Evolutionary conservation across 2,797 vertebrate species (phyloP).

Genomic region (Tragopan temminckii): DNA sequence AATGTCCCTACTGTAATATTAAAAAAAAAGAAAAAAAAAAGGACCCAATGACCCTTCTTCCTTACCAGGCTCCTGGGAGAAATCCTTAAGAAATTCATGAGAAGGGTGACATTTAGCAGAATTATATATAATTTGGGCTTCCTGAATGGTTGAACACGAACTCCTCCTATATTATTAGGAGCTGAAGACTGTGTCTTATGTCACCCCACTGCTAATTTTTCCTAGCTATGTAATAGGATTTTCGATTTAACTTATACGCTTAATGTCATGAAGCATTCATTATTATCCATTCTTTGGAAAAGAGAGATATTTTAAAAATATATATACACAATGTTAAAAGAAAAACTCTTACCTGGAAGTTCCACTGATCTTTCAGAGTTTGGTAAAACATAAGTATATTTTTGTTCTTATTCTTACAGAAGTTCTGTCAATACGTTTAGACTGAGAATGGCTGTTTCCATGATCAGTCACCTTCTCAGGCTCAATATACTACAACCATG

Average conservation of each 20-base stretch:
- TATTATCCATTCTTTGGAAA: slow-evolving; percentile 43
- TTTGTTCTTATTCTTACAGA: not conserved
- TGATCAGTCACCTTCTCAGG: not conserved
- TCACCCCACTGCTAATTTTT: slow-evolving; percentile 65
- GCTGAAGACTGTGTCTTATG: slow-evolving; percentile 33
- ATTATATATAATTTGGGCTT: slow-evolving; percentile 27
- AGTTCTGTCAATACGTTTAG: not conserved
- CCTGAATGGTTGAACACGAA: slow-evolving; percentile 23
- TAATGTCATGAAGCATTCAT: slow-evolving; percentile 56
- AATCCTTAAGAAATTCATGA: not conserved
- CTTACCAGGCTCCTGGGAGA: not conserved
- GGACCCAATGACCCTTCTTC: not conserved
- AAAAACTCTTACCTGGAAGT: slow-evolving; percentile 13
- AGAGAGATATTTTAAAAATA: slow-evolving; percentile 2
- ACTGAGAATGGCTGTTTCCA: not conserved
- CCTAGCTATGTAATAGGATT: slow-evolving; percentile 56
- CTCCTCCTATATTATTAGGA: slow-evolving; percentile 26
- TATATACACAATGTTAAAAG: not conserved
- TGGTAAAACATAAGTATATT: not conserved
- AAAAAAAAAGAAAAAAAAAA: slow-evolving; percentile 26
- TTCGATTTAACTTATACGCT: slow-evolving; percentile 7
- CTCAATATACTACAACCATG: not conserved
- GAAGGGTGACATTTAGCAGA: slow-evolving; percentile 9
- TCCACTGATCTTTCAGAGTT: not conserved
- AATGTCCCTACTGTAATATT: not conserved